phyloP scores from a whole-genome alignment of 2,888 invertebrate species.

The Eristalinus aeneus region DNA sequence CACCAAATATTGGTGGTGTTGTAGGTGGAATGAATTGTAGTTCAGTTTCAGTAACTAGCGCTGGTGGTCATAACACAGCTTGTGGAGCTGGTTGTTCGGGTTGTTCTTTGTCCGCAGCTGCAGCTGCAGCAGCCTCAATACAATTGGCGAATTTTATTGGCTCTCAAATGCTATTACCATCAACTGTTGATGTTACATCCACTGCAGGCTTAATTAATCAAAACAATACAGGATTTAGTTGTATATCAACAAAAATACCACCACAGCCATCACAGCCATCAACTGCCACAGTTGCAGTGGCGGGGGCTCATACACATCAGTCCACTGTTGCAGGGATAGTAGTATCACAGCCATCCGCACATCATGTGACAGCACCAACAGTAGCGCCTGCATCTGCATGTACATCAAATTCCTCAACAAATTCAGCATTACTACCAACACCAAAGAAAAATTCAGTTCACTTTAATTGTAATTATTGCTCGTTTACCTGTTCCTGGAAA shows the following conservation, averaged over 20 bases:
- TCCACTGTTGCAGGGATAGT: conserved; percentile 9
- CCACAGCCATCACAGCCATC: conserved; percentile 54
- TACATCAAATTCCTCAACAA: conserved; percentile 43
- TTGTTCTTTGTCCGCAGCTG: conserved; percentile 74
- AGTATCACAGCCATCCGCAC: conserved; percentile 35
- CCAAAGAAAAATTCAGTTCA: conserved; percentile 76
- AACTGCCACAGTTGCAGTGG: conserved; percentile 16
- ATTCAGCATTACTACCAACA: conserved; percentile 65
- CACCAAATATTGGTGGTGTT: conserved; percentile 51
- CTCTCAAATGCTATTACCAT: conserved; percentile 75
- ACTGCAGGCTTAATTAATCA: conserved; percentile 27
- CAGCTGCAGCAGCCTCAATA: conserved; percentile 76
- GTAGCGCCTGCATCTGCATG: conserved; percentile 44
- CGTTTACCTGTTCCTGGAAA: conserved; percentile 80
- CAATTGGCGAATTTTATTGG: conserved; percentile 79
- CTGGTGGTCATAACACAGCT: conserved; percentile 73
- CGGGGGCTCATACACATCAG: conserved; percentile 5
- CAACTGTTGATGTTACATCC: background rate
- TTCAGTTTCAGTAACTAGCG: conserved; percentile 31
- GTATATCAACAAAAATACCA: conserved; percentile 54
- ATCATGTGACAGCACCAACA: conserved; percentile 35
- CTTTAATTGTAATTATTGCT: conserved; percentile 80
- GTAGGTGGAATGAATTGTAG: conserved; percentile 13
- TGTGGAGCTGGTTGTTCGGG: conserved; percentile 71
- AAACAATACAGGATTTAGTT: conserved; percentile 55